phyloP scores from a whole-genome alignment of 1,140 invertebrate species.

The Ladona fulva region DNA sequence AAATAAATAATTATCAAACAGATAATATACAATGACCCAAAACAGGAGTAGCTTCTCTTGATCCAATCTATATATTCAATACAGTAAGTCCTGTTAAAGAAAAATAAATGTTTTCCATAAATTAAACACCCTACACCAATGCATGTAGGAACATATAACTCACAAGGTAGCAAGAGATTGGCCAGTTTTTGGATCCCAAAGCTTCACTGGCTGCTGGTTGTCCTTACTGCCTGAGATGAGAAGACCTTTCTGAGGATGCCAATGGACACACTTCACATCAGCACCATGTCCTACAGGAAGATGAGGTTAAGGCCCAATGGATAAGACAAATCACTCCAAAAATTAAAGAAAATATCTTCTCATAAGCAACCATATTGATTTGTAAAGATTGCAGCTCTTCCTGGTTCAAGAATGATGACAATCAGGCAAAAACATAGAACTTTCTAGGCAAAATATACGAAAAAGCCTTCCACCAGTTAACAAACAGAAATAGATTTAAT shows the following conservation, averaged over 20 bases:
- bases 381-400: too few relatives aligned
- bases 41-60: too few relatives aligned
- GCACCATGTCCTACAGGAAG: slow-evolving; percentile 80
- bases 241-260: slow-evolving; percentile 96
- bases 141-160: slow-evolving; percentile 28
- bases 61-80: too few relatives aligned
- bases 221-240: slow-evolving; percentile 98
- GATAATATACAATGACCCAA: too few relatives aligned
- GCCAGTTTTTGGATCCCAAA: slow-evolving; percentile 98
- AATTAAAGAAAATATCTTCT: neutral
- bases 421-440: too few relatives aligned
- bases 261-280: slow-evolving; percentile 98
- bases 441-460: too few relatives aligned
- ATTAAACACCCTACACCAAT: neutral
- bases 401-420: too few relatives aligned
- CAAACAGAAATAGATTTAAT: too few relatives aligned
- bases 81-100: neutral
- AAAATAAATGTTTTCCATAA: neutral
- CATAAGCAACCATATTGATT: too few relatives aligned
- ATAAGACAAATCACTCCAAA: neutral
- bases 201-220: slow-evolving; percentile 97
- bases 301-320: neutral
- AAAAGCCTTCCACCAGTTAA: too few relatives aligned
- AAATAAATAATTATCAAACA: too few relatives aligned
- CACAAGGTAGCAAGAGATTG: slow-evolving; percentile 73